These are phyloP conservation scores for Echiichthys vipera DNA, from an alignment of 2,797 vertebrate genomes.

Conservation along the genomic window DNA sequence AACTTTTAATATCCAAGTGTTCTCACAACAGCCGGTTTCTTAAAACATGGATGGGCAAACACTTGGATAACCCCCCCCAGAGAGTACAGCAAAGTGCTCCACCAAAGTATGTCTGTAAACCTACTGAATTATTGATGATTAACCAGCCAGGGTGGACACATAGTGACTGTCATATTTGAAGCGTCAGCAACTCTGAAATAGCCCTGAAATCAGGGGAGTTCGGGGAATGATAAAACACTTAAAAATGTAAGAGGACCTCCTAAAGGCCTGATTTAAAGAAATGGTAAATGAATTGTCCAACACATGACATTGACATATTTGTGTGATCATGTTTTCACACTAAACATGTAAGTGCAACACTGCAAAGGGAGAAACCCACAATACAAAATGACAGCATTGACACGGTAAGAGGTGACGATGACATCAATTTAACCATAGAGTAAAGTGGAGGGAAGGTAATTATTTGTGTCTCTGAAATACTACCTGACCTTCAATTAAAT, in stretches of 20 bases:
- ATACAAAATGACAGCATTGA: too few species aligned
- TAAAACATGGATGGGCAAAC: conserved; percentile 31
- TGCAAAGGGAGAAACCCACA: neutral
- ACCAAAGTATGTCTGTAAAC: conserved; percentile 51
- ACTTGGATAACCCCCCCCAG: conserved; percentile 21
- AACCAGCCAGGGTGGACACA: conserved; percentile 26
- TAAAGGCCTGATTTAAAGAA: conserved; percentile 3
- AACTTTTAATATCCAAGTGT: conserved; percentile 34
- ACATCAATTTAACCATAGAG: too few species aligned
- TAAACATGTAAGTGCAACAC: neutral
- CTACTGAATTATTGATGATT: conserved; percentile 62
- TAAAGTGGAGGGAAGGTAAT: too few species aligned
- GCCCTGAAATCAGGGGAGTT: conserved; percentile 7
- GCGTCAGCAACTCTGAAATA: conserved; percentile 45
- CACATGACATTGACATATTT: neutral
- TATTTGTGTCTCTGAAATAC: too few species aligned
- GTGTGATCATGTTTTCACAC: neutral
- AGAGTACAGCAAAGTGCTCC: conserved; percentile 48
- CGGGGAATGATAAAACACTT: conserved; percentile 7
- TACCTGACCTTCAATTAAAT: too few species aligned
- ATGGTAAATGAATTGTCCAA: conserved; percentile 8
- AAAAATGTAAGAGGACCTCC: neutral
- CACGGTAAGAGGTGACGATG: too few species aligned
- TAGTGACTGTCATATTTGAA: conserved; percentile 14
- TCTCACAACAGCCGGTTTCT: conserved; percentile 20